phyloP scores from a whole-genome alignment of 2,797 vertebrate species.

The Alca torda region DNA sequence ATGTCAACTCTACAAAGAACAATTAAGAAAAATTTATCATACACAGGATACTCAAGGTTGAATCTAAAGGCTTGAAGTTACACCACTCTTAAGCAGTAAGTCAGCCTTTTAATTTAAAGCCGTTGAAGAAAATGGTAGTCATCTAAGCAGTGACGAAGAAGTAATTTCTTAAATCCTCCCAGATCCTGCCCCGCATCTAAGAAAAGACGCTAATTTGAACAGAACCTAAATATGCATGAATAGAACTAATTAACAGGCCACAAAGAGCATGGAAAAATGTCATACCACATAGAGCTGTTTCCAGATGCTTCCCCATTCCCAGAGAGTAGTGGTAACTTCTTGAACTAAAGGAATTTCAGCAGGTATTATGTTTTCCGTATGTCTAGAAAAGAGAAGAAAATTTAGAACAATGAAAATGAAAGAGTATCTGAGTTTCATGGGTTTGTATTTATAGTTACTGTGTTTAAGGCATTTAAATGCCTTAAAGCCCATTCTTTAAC shows the following conservation, averaged over 20 bases:
- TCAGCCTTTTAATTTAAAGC: not conserved
- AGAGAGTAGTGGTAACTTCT: slow-evolving; percentile 93
- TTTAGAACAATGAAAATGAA: not conserved
- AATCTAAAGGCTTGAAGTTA: not conserved
- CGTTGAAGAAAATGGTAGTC: not conserved
- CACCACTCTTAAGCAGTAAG: not conserved
- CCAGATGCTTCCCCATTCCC: slow-evolving; percentile 98
- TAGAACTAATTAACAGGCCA: not conserved
- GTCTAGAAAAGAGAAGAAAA: slow-evolving; percentile 69
- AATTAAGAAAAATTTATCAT: not conserved
- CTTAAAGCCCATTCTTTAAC: not conserved
- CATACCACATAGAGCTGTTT: slow-evolving; percentile 94
- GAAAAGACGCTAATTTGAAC: not conserved
- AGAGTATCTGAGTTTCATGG: not conserved
- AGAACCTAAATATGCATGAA: not conserved
- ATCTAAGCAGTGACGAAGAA: not conserved
- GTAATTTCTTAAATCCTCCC: not conserved
- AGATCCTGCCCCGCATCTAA: not conserved
- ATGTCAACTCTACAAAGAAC: not conserved
- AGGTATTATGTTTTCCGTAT: slow-evolving; percentile 82
- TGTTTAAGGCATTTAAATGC: not conserved
- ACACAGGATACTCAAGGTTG: not conserved
- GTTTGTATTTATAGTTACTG: not conserved
- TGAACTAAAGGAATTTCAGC: slow-evolving; percentile 94
- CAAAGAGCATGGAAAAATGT: not conserved